phyloP scores from a whole-genome alignment of 2,113 vertebrate species.

The Bothrops jararaca region DNA sequence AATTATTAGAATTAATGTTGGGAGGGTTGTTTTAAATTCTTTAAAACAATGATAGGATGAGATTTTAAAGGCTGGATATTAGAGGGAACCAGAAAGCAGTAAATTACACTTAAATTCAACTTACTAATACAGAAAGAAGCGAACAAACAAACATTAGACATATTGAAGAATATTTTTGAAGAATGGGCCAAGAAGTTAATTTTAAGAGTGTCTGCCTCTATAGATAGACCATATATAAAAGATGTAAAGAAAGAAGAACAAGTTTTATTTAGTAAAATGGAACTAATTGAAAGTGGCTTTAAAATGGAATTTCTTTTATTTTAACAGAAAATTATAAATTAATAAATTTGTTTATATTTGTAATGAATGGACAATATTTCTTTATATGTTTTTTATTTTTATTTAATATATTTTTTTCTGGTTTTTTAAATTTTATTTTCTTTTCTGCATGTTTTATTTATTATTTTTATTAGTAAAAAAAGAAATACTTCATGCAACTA shows the following conservation, averaged over 20 bases:
- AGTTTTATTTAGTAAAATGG: neutral
- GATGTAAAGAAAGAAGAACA: neutral
- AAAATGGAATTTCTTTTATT: neutral
- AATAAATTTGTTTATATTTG: neutral
- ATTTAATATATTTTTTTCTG: neutral
- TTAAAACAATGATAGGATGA: neutral
- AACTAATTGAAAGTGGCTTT: neutral
- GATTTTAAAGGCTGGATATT: neutral
- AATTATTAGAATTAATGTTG: neutral
- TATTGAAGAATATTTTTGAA: neutral
- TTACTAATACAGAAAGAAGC: neutral
- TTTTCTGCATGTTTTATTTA: neutral
- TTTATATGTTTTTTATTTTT: neutral
- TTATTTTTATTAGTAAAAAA: neutral
- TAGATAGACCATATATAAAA: neutral
- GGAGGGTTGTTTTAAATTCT: neutral
- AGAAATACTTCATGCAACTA: neutral
- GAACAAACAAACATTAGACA: neutral
- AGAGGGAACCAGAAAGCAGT: neutral
- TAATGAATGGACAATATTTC: neutral
- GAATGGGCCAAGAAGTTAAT: neutral
- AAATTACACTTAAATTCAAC: neutral
- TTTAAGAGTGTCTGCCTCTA: neutral
- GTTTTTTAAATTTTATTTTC: neutral
- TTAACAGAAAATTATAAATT: neutral